Base-by-base conservation (phyloP, 2,797 vertebrate genomes). In the Setipinna tenuifilis region DNA sequence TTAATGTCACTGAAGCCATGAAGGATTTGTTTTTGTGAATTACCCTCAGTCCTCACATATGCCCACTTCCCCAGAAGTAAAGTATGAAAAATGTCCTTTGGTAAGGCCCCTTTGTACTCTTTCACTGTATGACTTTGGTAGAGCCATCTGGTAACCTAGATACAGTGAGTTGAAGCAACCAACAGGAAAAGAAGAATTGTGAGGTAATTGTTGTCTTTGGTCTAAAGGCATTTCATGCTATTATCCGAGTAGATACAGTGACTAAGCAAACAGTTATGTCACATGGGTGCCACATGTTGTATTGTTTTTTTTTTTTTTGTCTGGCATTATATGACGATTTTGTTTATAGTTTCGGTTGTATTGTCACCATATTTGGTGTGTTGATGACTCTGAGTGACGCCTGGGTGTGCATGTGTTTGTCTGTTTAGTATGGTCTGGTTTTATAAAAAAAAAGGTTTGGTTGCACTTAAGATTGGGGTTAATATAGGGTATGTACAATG, bases 331-430 rank as follows among this genome's bases (percentile, higher is more conserved):
- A 5, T 16, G 12, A 35, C 14, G 1, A 3, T 31, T 1, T 28
- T 71, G 6, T 75, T 31, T 71, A 59, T 59, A 14, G 28, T 35
- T 75, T 75, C 11, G 14, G 35, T 6, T 41, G 71, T 44, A 7
- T 35, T 78, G 17, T 75, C 14, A 78, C 41, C 31, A 41, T 44
- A 78, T 31, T 71, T 16, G 31, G 12, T 71, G 19, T 44, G 35
- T 41, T 21, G 14, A 75, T 41, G 28, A 75, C 0, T 9, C 31
- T 57, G 14, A 28, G 10, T 41, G 16, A 61, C 41, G 78, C 68
- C 17, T 6, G 2, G 83, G 16, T 57, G 44, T 82, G 82, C 46
- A 21, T 87, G 17, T 68, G 31, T 81, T 83, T 89, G 2, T 90
- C 80, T 62, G 68, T 82, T 59, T 59, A 23, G 81, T 81, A 81